A percentile compares a stretch with the other conserved stretches of the same genome.
Conservation (phyloP, 2,113 vertebrate genomes). For the Platichthys flesus region DNA sequence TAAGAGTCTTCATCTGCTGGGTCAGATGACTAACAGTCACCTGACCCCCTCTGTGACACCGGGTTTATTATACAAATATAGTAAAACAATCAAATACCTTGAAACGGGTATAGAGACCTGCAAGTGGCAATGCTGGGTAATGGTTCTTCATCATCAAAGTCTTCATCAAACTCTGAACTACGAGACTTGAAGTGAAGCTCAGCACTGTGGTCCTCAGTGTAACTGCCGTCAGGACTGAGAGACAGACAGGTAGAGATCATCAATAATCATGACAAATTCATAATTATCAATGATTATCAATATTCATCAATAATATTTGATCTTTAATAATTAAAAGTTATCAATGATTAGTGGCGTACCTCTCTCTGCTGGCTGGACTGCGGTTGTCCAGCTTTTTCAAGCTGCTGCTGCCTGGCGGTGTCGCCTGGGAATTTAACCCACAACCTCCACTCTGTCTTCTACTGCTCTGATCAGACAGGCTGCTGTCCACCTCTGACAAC, state of each 20-base stretch:
- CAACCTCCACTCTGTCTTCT: conserved; percentile 86
- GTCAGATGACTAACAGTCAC: too few relatives aligned
- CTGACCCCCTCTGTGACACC: too few relatives aligned
- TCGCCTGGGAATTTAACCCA: conserved; percentile 85
- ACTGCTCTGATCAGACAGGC: conserved; percentile 75
- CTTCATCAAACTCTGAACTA: conserved; percentile 92
- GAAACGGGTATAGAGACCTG: conserved; percentile 95
- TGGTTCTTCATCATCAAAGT: conserved; percentile 96
- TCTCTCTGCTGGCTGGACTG: conserved; percentile 86
- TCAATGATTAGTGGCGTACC: conserved; percentile 37
- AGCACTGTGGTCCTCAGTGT: conserved; percentile 93
- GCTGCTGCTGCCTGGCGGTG: conserved; percentile 79
- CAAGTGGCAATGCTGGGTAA: conserved; percentile 94
- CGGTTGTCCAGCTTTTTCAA: conserved; percentile 78
- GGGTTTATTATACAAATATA: too few relatives aligned
- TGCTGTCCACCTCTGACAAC: conserved; percentile 90
- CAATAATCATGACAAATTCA: neutral
- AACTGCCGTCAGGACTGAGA: conserved; percentile 96
- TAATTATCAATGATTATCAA: too few relatives aligned
- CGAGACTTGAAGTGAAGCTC: conserved; percentile 92
- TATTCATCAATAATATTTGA: too few relatives aligned
- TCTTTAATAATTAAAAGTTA: too few relatives aligned
- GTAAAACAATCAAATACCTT: conserved; percentile 77
- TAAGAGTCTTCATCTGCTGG: too few relatives aligned
- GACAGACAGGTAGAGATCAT: conserved; percentile 3